Percentiles rank a stretch among this genome's conserved stretches.
Conservation (phyloP, 1,140 invertebrate genomes). For the Metopolophium dirhodum region DNA sequence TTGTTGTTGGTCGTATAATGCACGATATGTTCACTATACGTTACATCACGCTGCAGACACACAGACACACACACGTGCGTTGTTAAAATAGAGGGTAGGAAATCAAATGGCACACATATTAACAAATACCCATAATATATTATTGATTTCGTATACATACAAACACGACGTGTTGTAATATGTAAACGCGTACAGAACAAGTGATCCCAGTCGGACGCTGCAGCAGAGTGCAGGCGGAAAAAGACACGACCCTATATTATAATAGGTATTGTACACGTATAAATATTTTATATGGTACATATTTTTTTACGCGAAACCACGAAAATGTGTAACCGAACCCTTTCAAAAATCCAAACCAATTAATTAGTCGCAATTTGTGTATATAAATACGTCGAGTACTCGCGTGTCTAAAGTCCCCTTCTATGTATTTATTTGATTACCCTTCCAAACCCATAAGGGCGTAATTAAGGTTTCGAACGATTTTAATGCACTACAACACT, state of each 20-base stretch:
- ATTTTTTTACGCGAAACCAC: background rate
- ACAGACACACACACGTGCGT: background rate
- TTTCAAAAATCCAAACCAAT: background rate
- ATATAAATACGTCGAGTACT: background rate
- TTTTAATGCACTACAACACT: constrained; percentile 1
- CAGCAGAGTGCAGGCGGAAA: background rate
- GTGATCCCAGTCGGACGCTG: background rate
- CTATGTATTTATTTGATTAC: background rate
- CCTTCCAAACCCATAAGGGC: background rate
- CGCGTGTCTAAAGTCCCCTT: background rate
- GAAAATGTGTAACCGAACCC: background rate
- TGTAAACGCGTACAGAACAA: background rate
- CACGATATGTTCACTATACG: background rate
- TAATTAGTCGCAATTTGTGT: background rate
- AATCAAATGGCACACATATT: constrained; percentile 17
- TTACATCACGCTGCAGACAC: too few species aligned
- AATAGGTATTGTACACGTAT: background rate
- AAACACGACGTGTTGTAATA: background rate
- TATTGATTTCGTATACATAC: constrained; percentile 8
- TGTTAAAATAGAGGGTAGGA: background rate
- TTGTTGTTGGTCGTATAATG: background rate
- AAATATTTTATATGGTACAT: too few species aligned
- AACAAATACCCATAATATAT: background rate
- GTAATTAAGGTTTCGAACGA: constrained; percentile 4
- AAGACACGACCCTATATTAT: background rate